Base-by-base conservation (phyloP, 2,888 invertebrate species). In the Teleogryllus oceanicus region DNA sequence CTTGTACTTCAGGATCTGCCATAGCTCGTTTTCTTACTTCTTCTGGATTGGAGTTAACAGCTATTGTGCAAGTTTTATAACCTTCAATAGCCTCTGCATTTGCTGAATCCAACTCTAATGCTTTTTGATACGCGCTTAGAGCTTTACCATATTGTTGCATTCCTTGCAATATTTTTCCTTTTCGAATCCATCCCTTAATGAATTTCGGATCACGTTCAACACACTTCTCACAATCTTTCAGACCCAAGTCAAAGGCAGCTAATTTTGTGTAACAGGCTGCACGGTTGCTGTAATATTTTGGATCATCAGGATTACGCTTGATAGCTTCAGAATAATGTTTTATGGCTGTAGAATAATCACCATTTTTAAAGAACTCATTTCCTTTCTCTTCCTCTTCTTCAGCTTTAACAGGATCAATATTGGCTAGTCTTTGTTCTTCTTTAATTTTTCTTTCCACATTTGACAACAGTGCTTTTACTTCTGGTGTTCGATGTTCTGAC, bases 251-350 rank as follows among this genome's bases (percentile, higher is more conserved):
- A 87, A 99, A 99, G 76, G 99, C 99, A 16, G 97, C 96, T 83
- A 99, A 89, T 89, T 99, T 99, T 4, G 98, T 98, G 88, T 98
- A 99, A 88, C 98, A 98, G 0, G 99, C 99, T 2, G 99, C 98
- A 74, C 99, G 91, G 88, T 99, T 99, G 84, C 98, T 98, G 89
- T 97, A 99, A 83, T 98, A 88, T 87, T 98, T 98, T 0, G 98
- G 93, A 85, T 99, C 99, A 78, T 97, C 95, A 0, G 99, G 99
- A 88, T 99, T 99, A 81, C 99, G 92, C 85, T 92, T 93, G 80
- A 99, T 95, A 0, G 99, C 99, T 88, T 99, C 99, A 0, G 95
- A 91, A 87, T 99, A 99, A 86, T 96, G 96, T 86, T 96, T 97
- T 79, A 99, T 93, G 0, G 99, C 99, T 49, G 89, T 90, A n/a